A percentile compares a stretch with the other conserved stretches of the same genome.
phyloP scores from a whole-genome alignment of 2,888 invertebrate species.

The Pecten maximus region DNA sequence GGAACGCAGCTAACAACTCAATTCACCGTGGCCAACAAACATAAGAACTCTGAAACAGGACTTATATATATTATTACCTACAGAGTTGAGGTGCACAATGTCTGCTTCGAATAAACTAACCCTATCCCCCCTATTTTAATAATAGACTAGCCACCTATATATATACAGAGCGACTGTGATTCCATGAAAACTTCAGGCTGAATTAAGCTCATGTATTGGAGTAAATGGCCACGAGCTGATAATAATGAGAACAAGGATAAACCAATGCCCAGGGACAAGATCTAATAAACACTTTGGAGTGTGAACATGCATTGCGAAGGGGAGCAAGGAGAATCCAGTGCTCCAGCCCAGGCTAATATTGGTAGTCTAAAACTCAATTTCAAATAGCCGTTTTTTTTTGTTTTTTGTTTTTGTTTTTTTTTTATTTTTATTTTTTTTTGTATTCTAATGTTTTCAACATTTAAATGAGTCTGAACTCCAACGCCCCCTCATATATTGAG shows the following conservation, averaged over 20 bases:
- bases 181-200: background rate
- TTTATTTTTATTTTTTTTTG: background rate
- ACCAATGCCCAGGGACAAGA: no score
- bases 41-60: no score
- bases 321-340: background rate
- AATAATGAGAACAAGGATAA: background rate
- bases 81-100: no score
- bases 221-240: background rate
- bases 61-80: no score
- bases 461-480: background rate
- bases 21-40: no score
- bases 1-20: no score
- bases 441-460: background rate
- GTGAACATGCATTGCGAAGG: no score
- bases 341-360: background rate
- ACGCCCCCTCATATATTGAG: constrained; percentile 22
- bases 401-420: no score
- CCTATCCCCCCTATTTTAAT: no score
- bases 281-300: no score
- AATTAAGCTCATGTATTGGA: background rate
- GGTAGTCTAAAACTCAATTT: background rate
- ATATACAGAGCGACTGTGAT: background rate
- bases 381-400: no score
- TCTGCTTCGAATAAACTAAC: no score
- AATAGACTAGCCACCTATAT: background rate